These are phyloP conservation scores for Luperina testacea DNA, from an alignment of 2,888 invertebrate species.

Conservation along the genomic window DNA sequence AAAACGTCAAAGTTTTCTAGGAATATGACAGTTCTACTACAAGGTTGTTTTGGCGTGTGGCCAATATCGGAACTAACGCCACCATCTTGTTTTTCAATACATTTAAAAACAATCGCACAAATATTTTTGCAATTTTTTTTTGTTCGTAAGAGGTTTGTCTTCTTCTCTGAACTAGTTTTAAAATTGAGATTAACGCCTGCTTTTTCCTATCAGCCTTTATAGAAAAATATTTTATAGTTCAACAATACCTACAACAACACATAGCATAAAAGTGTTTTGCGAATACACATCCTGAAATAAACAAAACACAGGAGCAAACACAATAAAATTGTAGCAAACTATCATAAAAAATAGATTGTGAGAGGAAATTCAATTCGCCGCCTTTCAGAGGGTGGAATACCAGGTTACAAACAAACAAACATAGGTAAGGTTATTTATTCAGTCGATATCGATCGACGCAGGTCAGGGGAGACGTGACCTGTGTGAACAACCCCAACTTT, in stretches of 20 bases:
- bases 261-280: not conserved
- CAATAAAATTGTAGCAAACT: conserved; percentile 53
- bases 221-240: not conserved
- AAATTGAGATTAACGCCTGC: not conserved
- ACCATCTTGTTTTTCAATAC: not conserved
- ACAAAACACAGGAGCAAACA: conserved; percentile 40
- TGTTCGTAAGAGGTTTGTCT: too few relatives aligned
- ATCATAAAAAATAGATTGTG: conserved; percentile 55
- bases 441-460: conserved; percentile 70
- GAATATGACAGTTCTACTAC: not conserved
- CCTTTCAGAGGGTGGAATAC: conserved; percentile 41
- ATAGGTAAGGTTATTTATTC: conserved; percentile 73
- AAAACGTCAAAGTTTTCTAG: not conserved
- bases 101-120: not conserved
- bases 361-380: conserved; percentile 59
- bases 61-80: not conserved
- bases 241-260: not conserved
- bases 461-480: conserved; percentile 69
- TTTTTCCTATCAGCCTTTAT: too few relatives aligned
- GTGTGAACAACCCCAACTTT: conserved; percentile 61
- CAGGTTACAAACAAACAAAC: conserved; percentile 65
- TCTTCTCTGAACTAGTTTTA: too few relatives aligned
- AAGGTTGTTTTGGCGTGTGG: not conserved
- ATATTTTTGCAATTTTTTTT: not conserved
- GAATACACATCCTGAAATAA: conserved; percentile 17